These are phyloP conservation scores for Chaetops frenatus DNA, from an alignment of 2,113 vertebrate genomes.

Conservation along the genomic window DNA sequence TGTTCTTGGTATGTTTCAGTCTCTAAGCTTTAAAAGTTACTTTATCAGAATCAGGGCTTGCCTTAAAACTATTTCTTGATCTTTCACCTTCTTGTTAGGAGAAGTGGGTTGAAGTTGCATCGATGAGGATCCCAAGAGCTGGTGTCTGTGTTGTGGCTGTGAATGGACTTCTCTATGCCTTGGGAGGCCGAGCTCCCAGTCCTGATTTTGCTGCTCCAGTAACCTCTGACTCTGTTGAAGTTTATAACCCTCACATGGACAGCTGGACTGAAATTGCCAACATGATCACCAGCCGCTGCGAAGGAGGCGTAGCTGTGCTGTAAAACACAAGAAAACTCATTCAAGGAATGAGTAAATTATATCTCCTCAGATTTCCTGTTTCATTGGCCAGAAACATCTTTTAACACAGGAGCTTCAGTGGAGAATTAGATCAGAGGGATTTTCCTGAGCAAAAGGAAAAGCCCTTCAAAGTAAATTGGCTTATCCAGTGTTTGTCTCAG, in stretches of 20 bases:
- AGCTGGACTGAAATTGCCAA: conserved; percentile 94
- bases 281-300: conserved; percentile 98
- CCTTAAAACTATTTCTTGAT: background rate
- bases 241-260: conserved; percentile 94
- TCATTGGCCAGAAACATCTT: background rate
- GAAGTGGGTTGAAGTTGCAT: conserved; percentile 90
- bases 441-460: background rate
- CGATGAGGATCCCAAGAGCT: conserved; percentile 87
- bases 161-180: conserved; percentile 90
- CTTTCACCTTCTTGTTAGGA: conserved; percentile 74
- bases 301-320: conserved; percentile 89
- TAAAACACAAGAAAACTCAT: conserved; percentile 59
- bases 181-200: conserved; percentile 85
- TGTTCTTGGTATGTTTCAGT: background rate
- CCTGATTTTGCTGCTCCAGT: conserved; percentile 91
- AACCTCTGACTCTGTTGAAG: conserved; percentile 93
- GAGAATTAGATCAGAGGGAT: background rate
- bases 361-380: background rate
- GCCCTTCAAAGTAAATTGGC: background rate
- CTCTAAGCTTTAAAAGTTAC: background rate
- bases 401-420: background rate
- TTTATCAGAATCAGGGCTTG: background rate
- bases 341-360: conserved; percentile 9
- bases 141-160: conserved; percentile 89
- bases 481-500: background rate